phyloP scores from a whole-genome alignment of 2,797 vertebrate genomes.

The Arremon brunneinucha region DNA sequence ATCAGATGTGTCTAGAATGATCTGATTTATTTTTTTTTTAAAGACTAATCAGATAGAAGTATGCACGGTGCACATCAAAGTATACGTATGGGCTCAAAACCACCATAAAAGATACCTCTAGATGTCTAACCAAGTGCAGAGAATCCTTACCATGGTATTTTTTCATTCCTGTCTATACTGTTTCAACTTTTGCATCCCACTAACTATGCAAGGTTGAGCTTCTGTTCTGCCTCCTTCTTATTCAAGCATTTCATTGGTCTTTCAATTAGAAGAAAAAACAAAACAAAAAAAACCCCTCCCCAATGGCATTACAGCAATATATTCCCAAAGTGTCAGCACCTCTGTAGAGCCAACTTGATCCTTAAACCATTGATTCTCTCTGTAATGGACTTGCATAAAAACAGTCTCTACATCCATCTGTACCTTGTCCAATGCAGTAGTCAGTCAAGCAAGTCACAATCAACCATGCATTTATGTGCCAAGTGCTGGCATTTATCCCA shows the following conservation, averaged over 20 bases:
- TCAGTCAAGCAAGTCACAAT: not conserved
- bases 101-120: not conserved
- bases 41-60: slow-evolving; percentile 62
- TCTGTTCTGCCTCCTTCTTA: not conserved
- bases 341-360: not conserved
- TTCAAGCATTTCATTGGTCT: not conserved
- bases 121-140: not conserved
- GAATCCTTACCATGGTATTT: not conserved
- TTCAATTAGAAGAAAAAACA: not conserved
- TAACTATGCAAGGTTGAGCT: not conserved
- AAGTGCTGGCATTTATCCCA: not conserved
- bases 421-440: not conserved
- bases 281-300: not conserved
- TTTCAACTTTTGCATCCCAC: not conserved
- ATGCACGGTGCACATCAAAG: slow-evolving; percentile 41
- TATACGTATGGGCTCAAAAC: not conserved
- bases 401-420: not conserved
- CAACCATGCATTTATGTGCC: not conserved
- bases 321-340: not conserved
- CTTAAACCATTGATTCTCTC: not conserved
- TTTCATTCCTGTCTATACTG: not conserved
- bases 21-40: slow-evolving; percentile 62
- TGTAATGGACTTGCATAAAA: not conserved
- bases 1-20: slow-evolving; percentile 39
- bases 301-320: not conserved